Base-by-base conservation (phyloP, 2,797 vertebrate species). In the Amniataba percoides region DNA sequence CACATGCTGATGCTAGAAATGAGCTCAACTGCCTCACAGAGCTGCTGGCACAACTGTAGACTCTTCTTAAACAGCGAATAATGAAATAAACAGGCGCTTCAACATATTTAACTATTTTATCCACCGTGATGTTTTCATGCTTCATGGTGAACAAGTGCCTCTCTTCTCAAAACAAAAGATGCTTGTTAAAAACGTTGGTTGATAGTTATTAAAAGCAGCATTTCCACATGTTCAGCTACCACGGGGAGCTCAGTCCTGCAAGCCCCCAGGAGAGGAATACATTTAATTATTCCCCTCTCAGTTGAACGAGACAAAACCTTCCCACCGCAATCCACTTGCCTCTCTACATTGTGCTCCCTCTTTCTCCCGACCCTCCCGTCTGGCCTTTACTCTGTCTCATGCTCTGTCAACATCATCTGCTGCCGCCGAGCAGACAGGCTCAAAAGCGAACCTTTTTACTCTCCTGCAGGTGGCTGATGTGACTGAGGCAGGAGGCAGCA, bases 391-490 rank as follows among this genome's bases (percentile, higher is more conserved):
- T 84, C 85, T 21, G 78, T 92, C 86, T 91, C 87, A 83, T 91
- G 77, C 84, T 90, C 91, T 87, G 85, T 90, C 88, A 91, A 88
- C 87, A 91, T 94, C 90, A 89, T 92, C 91, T 93, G 88, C 88
- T 57, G 31, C 77, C 39, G 66, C 58, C 77, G 87, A 88, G 90
- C 86, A 90, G 84, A 85, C 88, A 15, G 80, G 57, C 87, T 92
- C 85, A 84, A 88, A 92, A 87, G 88, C 69, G 15, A 46, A 89
- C 80, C 81, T 81, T 87, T 88, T 90, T 81, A 81, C 80, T 92
- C 86, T 94, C 67, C 91, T 89, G 93, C 93, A 94, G 93, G 93
- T 93, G 94, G 93, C 89, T 93, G 90, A 94, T 93, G 86, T 71
- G 81, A 87, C 89, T 78, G 77, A 87, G 74, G 91, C 83, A 78